Conservation (phyloP, 2,113 vertebrate species). For the Cyanoliseus patagonus region DNA sequence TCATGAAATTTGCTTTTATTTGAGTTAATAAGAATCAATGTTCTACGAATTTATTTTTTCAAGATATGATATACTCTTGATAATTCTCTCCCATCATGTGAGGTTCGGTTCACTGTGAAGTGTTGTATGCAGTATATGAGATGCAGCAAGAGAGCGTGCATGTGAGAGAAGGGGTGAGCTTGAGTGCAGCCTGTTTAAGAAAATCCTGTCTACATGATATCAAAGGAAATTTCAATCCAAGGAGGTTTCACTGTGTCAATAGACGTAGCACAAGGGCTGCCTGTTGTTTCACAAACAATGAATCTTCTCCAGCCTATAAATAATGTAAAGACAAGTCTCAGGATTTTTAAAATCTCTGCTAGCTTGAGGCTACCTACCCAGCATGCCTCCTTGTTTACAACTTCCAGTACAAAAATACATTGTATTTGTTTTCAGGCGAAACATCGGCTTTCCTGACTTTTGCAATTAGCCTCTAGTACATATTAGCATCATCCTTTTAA, state of each 20-base stretch:
- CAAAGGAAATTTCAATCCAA: constrained; percentile 32
- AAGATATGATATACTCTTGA: neutral
- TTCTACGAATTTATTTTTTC: constrained; percentile 42
- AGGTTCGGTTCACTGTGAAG: neutral
- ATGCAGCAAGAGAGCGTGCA: rapidly evolving
- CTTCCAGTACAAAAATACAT: constrained; percentile 36
- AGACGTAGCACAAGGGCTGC: constrained; percentile 4
- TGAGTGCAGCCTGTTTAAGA: neutral
- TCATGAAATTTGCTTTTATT: constrained; percentile 17
- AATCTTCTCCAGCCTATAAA: constrained; percentile 61
- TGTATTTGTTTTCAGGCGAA: constrained; percentile 44
- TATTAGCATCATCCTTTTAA: neutral
- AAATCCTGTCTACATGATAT: constrained; percentile 18
- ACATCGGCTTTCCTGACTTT: constrained; percentile 31
- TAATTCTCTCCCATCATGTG: constrained; percentile 9
- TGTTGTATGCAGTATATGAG: rapidly evolving
- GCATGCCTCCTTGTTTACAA: constrained; percentile 69
- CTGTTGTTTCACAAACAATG: constrained; percentile 59
- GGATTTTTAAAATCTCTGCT: constrained; percentile 39
- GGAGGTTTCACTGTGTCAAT: constrained; percentile 10
- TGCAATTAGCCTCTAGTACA: constrained; percentile 52
- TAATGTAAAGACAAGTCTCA: constrained; percentile 54
- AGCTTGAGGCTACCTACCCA: constrained; percentile 63
- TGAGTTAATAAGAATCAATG: neutral
- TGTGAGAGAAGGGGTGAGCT: neutral